Evolutionary conservation across 1,140 invertebrate genomes (phyloP).

Genomic region (Pinna nobilis): DNA sequence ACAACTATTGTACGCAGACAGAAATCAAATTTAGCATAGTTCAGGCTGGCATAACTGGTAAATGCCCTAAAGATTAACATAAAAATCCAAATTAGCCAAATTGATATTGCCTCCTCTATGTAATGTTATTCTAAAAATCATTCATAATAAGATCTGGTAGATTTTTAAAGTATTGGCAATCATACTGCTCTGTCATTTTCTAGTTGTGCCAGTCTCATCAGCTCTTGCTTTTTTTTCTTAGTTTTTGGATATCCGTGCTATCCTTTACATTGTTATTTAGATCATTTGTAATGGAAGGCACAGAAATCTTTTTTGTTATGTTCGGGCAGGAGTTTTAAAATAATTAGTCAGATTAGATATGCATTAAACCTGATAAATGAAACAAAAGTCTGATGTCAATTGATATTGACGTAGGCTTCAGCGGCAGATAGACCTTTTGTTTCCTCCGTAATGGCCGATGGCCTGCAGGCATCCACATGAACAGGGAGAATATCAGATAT

Average conservation of each 20-base stretch:
- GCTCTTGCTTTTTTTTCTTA: no score
- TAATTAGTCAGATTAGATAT: constrained; percentile 47
- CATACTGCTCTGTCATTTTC: no score
- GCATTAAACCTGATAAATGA: constrained; percentile 48
- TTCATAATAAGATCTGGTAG: no score
- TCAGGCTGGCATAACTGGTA: background rate
- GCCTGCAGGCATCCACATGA: constrained; percentile 22
- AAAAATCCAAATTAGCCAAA: background rate
- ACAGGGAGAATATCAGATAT: constrained; percentile 40
- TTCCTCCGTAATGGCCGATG: constrained; percentile 30
- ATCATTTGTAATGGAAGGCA: no score
- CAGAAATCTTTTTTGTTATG: no score
- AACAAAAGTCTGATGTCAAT: constrained; percentile 38
- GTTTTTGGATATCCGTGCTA: no score
- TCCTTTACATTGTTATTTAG: no score
- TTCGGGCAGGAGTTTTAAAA: no score
- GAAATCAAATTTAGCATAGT: background rate
- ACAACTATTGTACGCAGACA: background rate
- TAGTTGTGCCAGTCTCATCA: no score
- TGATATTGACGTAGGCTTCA: constrained; percentile 47
- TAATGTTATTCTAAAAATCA: no score
- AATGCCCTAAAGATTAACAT: background rate
- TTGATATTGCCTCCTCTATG: background rate
- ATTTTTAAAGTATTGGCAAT: no score
- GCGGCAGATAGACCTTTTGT: constrained; percentile 33